Evolutionary conservation across 2,113 vertebrate genomes (phyloP), one percentile per base, ranked within the genome.

Genomic region (Stomatorhinus ivindoensis): DNA sequence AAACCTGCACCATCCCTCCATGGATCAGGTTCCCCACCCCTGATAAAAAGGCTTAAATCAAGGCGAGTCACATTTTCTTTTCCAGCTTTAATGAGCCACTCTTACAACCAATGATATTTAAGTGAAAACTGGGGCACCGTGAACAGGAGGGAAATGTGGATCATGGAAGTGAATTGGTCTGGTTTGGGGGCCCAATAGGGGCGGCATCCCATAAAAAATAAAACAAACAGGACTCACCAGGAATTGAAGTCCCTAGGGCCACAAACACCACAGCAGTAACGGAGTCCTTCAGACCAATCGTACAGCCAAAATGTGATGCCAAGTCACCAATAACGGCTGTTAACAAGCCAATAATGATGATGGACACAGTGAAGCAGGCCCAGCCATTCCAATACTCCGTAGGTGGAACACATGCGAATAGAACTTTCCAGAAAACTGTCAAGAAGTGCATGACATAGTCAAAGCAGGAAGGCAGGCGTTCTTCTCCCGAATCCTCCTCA

Each of bases 381-480:
- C 98, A 99, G 91, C 98, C 98, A 0, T 97, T 97, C 95, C 98
- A 95, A 94, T 99, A 99, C 94, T 98, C 97, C 0, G 98, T 99
- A 89, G 98, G 98, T 6, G 98, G 98, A 69, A 99, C 98, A 0
- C 98, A 99, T 27, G 98, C 98, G 50, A 99, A 99, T 91, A 99
- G 95, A 50, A 99, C 98, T 95, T 99, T 99, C 98, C 98, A 99
- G 96, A 99, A 99, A 89, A 99, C 98, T 0, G 98, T 99, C 91
- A 99, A 97, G 95, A 99, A 99, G 94, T 99, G 98, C 98, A 99
- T 99, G 93, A 99, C 98, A 0, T 99, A 99, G 95, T 99, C 98
- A 10, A 99, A 99, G 93, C 98, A 99, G 88, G 98, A 99, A 0
- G 98, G 98, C 92, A 99, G 96, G 35, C 97, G 96, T 89, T 99